A percentile compares a stretch with the other conserved stretches of the same genome.
Conservation (phyloP, 2,797 vertebrate genomes). For the Todus mexicanus region DNA sequence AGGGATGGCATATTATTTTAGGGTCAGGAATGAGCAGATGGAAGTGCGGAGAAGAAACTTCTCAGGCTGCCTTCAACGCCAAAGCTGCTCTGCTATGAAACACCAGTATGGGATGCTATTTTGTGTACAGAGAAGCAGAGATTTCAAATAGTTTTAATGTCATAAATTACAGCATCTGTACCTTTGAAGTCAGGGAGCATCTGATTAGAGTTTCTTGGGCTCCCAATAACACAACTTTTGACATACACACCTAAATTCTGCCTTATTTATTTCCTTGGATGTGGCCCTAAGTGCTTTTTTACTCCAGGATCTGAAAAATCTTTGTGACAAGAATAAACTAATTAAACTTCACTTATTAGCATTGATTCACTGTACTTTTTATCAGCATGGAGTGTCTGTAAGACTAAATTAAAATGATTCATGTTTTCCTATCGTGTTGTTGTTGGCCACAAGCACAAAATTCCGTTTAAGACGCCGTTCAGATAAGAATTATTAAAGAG, state of each 20-base stretch:
- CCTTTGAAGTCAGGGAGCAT: neutral
- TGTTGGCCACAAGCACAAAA: neutral
- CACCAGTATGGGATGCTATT: neutral
- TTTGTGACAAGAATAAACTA: neutral
- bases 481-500: neutral
- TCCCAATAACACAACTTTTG: neutral
- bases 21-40: neutral
- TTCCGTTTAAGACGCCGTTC: neutral
- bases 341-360: neutral
- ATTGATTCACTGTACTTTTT: neutral
- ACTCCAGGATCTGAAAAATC: neutral
- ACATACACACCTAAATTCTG: neutral
- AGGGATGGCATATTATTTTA: neutral
- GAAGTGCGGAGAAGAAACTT: neutral
- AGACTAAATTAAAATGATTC: neutral
- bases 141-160: neutral
- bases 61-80: neutral
- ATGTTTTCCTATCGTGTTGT: neutral
- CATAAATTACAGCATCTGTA: neutral
- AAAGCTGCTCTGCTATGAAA: neutral
- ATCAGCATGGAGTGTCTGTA: neutral
- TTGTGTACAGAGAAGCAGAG: neutral
- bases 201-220: neutral
- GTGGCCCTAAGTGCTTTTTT: neutral
- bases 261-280: neutral